These are phyloP conservation scores for Rhynchophorus ferrugineus DNA, from an alignment of 1,140 invertebrate genomes.

Conservation along the genomic window DNA sequence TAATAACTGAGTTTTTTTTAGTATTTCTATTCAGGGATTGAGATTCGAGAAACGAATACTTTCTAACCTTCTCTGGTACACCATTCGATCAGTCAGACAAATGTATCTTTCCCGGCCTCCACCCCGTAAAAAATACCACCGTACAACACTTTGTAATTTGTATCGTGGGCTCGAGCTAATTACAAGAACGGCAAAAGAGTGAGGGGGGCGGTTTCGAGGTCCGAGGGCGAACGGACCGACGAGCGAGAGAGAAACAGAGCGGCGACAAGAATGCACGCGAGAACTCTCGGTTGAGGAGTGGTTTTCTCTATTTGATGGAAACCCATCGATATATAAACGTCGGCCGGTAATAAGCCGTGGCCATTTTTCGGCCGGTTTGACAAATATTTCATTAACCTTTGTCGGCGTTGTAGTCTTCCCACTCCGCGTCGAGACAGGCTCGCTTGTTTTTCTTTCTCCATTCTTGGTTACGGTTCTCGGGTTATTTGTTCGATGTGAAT, in stretches of 20 bases:
- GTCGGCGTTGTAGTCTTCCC: too few species aligned
- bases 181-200: constrained; percentile 38
- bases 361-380: constrained; percentile 19
- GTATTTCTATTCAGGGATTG: too few species aligned
- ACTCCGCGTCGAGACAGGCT: too few species aligned
- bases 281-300: constrained; percentile 33
- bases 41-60: too few species aligned
- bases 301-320: constrained; percentile 31
- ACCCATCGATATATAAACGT: constrained; percentile 30
- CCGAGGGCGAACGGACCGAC: constrained; percentile 24
- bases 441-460: too few species aligned
- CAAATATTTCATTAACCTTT: constrained; percentile 24
- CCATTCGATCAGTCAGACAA: constrained; percentile 41
- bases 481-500: too few species aligned
- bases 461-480: too few species aligned
- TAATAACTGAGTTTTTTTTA: too few species aligned
- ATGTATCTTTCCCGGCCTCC: constrained; percentile 36
- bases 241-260: background rate
- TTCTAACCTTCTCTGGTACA: constrained; percentile 15
- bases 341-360: constrained; percentile 21
- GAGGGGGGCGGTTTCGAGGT: constrained; percentile 33
- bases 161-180: constrained; percentile 39
- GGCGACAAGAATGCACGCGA: constrained; percentile 21
- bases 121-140: constrained; percentile 33
- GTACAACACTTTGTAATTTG: constrained; percentile 41